Evolutionary conservation across 2,797 vertebrate genomes (phyloP).

Genomic region (Margarornis squamiger): DNA sequence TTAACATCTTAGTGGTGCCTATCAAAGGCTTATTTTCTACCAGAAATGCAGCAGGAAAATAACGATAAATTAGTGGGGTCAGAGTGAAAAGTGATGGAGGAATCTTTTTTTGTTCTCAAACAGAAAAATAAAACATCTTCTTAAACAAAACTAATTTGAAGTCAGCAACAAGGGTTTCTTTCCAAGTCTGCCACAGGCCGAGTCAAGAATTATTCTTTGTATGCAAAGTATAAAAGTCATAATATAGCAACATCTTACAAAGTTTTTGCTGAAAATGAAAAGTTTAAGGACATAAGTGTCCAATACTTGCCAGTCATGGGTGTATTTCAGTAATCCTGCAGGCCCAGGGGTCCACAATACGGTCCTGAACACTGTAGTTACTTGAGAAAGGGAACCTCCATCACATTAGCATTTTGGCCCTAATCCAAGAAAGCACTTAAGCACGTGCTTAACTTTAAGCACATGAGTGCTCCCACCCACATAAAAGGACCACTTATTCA

Average conservation of each 20-base stretch:
- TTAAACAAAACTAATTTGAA: background rate
- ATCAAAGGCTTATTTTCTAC: background rate
- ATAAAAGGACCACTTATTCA: constrained; percentile 58
- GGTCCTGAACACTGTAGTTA: constrained; percentile 1
- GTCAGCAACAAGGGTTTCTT: background rate
- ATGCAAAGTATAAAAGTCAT: background rate
- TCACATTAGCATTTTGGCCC: constrained; percentile 38
- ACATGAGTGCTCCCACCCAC: constrained; percentile 58
- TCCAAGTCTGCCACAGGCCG: background rate
- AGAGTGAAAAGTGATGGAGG: background rate
- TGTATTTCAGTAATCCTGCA: constrained; percentile 14
- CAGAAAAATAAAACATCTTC: background rate
- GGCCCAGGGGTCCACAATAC: background rate
- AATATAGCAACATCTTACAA: background rate
- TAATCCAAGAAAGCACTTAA: constrained; percentile 64
- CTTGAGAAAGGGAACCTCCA: constrained; percentile 44
- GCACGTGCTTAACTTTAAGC: constrained; percentile 67
- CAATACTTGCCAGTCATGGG: background rate
- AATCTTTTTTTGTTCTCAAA: background rate
- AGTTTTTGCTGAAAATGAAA: background rate
- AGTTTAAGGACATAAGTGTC: background rate
- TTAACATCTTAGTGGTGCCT: background rate
- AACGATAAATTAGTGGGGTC: background rate
- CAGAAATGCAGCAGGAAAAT: background rate
- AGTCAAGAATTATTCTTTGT: background rate